These are phyloP conservation scores for Pecten maximus DNA, from an alignment of 2,888 invertebrate genomes.

Conservation along the genomic window DNA sequence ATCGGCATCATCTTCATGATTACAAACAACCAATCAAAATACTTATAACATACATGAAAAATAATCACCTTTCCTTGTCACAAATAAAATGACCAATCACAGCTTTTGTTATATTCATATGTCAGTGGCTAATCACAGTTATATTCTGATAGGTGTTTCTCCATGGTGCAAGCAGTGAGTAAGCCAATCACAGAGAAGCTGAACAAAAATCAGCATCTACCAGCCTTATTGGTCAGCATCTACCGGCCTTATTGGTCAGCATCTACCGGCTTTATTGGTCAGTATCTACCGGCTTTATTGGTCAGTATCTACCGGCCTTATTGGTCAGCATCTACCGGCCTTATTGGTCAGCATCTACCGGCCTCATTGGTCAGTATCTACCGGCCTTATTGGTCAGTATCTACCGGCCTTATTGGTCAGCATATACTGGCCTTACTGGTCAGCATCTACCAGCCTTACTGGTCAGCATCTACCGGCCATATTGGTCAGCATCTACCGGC, in stretches of 20 bases:
- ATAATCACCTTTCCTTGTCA: neutral
- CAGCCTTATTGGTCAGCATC: neutral
- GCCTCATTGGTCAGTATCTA: too few species aligned
- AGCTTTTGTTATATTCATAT: neutral
- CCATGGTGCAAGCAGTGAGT: neutral
- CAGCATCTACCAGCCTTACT: neutral
- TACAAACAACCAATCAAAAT: neutral
- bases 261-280: too few species aligned
- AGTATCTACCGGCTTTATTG: too few species aligned
- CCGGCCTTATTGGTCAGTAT: too few species aligned
- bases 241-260: too few species aligned
- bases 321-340: neutral
- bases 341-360: neutral
- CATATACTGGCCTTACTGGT: too few species aligned
- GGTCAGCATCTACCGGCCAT: too few species aligned
- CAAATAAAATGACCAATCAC: conserved; percentile 1
- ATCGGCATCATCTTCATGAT: neutral
- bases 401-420: too few species aligned
- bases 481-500: neutral
- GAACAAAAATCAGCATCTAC: neutral
- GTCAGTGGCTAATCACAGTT: neutral
- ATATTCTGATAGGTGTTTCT: neutral
- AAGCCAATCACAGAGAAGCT: neutral
- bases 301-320: neutral
- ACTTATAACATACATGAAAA: neutral